Base-by-base conservation (phyloP, 2,113 vertebrate species). In the Actinemys pallida region DNA sequence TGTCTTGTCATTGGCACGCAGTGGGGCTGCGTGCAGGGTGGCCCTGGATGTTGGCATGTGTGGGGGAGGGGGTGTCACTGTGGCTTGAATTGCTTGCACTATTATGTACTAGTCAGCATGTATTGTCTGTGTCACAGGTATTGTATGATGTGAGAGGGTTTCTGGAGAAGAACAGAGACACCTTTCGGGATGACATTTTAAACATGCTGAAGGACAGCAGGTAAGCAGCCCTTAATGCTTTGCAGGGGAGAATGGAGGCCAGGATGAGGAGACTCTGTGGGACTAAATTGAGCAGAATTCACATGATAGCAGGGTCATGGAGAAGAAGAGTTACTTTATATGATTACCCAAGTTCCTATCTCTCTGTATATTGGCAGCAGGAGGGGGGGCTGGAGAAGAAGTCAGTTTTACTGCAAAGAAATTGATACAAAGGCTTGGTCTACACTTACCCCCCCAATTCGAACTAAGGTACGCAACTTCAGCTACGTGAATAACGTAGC, bases 201-300 rank as follows among this genome's bases (percentile, higher is more conserved):
- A 99, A 99, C 90, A 99, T 99, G 97, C 97, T 99, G 80, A 99
- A 99, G 93, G 99, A 99, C 96, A 99, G 99, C 98, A 99, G 99
- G 99, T 99, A 93, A 95, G 90, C 76, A 3, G 16, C 52, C 2
- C 1, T 78, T 56, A 29, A 1, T 84, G 82, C 83, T 84, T 16
- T 52, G 42, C 72, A 78, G 42, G 42, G 6, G 75, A 27, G 25
- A 16, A 47, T 27, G 24, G 75, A 85, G 25, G 50, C 84, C n/a
- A 35, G 39, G 39, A 59, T 27, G 31, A 54, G 45, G 11, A 45
- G 27, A n/a, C 2, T 84, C 65, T 93, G 1, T 22, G 88, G 78
- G 65, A 72, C 10, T 19, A 62, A 13, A 57, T 45, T 79, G 72
- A 86, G 75, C 14, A 39, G 62, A 5, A 0, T 65, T 91, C 42